Conservation (phyloP, 2,113 vertebrate genomes). For the Oryzias celebensis region DNA sequence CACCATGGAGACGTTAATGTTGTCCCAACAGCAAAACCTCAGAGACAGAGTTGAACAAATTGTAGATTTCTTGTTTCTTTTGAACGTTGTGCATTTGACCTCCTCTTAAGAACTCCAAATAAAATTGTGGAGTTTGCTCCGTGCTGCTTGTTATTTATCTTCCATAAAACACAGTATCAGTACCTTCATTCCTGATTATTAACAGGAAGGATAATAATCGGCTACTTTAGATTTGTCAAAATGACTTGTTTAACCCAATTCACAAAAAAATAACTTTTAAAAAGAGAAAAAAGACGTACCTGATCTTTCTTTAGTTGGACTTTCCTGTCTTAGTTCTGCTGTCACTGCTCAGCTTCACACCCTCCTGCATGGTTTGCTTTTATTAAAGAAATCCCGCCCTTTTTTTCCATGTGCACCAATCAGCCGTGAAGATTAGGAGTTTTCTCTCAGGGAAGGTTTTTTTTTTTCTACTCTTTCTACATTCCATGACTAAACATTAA, state of each 20-base stretch:
- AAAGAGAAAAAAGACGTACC: neutral
- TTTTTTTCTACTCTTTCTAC: conserved; percentile 40
- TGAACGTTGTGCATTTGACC: too few species aligned
- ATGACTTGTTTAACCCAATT: too few species aligned
- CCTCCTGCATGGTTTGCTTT: conserved; percentile 38
- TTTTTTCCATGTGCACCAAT: conserved; percentile 47
- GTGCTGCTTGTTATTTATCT: too few species aligned
- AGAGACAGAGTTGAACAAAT: neutral
- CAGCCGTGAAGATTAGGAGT: conserved; percentile 23
- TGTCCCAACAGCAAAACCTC: conserved; percentile 24
- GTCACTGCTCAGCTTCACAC: conserved; percentile 9
- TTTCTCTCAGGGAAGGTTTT: neutral
- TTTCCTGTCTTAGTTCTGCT: neutral
- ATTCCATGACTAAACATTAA: neutral
- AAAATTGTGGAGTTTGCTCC: too few species aligned
- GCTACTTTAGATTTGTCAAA: too few species aligned
- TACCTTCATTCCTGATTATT: too few species aligned
- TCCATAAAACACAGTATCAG: too few species aligned
- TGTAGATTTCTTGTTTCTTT: too few species aligned
- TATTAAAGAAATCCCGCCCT: conserved; percentile 64
- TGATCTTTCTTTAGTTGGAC: conserved; percentile 47
- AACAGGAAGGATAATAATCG: too few species aligned
- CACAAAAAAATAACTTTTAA: too few species aligned
- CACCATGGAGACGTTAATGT: conserved; percentile 45
- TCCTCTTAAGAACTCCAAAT: too few species aligned